These are phyloP conservation scores for Conopomorpha cramerella DNA, from an alignment of 1,140 invertebrate genomes.

Conservation along the genomic window DNA sequence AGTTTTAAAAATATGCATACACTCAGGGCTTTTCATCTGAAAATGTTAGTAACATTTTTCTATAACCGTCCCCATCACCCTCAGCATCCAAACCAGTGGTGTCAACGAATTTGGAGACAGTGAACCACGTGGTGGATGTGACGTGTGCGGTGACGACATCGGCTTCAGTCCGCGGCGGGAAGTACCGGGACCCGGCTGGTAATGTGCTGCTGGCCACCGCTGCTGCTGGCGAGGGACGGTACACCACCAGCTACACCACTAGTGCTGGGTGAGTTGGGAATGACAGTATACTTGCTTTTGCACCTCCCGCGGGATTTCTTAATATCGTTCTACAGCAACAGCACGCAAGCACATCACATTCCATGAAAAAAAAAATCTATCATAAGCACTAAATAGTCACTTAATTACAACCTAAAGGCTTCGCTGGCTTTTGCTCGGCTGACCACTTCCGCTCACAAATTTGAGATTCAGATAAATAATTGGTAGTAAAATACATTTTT, in stretches of 20 bases:
- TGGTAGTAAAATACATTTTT: too few relatives aligned
- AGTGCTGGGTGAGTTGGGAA: conserved; percentile 10
- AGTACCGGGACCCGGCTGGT: conserved; percentile 30
- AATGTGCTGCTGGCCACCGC: conserved; percentile 21
- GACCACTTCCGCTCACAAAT: too few relatives aligned
- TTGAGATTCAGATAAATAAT: too few relatives aligned
- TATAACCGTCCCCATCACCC: background rate
- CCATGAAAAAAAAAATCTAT: too few relatives aligned
- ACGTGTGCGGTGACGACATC: conserved; percentile 16
- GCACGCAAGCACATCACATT: too few relatives aligned
- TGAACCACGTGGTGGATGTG: conserved; percentile 16
- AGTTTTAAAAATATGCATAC: background rate
- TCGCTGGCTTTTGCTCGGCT: background rate
- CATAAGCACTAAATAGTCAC: too few relatives aligned
- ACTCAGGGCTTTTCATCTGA: background rate
- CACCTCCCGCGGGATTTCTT: background rate
- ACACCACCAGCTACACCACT: conserved; percentile 19
- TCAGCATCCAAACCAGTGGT: conserved; percentile 21
- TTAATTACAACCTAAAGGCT: too few relatives aligned
- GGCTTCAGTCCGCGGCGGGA: conserved; percentile 15
- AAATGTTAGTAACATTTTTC: conserved; percentile 1
- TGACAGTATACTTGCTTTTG: background rate
- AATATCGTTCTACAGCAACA: background rate
- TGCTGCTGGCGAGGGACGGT: conserved; percentile 27
- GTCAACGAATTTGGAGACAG: conserved; percentile 10